These are phyloP conservation scores for Strix uralensis DNA, from an alignment of 2,113 vertebrate genomes.

Conservation along the genomic window DNA sequence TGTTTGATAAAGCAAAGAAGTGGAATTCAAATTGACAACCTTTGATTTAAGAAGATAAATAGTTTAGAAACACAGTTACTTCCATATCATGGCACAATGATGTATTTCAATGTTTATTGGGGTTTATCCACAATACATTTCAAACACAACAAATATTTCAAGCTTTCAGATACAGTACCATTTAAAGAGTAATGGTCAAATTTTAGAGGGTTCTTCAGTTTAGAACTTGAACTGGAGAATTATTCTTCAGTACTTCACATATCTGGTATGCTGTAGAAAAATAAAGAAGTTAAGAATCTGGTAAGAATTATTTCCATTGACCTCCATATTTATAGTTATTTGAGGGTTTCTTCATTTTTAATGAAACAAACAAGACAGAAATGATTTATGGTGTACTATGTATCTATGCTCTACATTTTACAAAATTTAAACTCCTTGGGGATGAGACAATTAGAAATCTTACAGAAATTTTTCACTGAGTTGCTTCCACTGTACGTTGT, in stretches of 20 bases:
- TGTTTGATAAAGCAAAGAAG: neutral
- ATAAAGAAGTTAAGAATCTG: neutral
- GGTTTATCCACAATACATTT: neutral
- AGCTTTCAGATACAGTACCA: neutral
- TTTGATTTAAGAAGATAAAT: neutral
- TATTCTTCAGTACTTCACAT: neutral
- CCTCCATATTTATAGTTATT: neutral
- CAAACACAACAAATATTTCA: neutral
- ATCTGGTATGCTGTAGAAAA: neutral
- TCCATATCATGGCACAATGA: neutral
- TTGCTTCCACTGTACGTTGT: neutral
- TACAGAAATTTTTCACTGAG: neutral
- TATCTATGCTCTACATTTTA: neutral
- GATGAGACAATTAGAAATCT: neutral
- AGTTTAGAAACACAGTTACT: neutral
- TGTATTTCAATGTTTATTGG: neutral
- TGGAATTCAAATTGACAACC: neutral
- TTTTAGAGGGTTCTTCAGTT: neutral
- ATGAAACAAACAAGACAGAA: neutral
- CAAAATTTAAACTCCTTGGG: neutral
- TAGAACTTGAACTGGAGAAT: neutral
- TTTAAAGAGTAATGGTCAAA: neutral
- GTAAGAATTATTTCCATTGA: neutral
- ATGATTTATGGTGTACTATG: neutral
- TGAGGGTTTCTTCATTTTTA: neutral